Conservation (phyloP, 2,888 invertebrate genomes). For the Tetropium fuscum region DNA sequence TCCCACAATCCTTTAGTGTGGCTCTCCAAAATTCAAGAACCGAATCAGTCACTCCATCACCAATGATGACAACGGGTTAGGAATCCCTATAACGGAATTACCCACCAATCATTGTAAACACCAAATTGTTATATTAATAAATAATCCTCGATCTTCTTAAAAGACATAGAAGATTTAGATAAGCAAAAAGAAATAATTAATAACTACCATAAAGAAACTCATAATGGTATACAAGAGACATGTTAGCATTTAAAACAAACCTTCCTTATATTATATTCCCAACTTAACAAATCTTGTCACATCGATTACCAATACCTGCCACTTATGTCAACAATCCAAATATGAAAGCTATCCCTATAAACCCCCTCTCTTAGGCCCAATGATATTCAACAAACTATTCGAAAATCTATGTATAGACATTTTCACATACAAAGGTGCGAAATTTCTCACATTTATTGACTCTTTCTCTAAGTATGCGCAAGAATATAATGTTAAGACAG, state of each 20-base stretch:
- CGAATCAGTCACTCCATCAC: background rate
- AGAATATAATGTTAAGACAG: background rate
- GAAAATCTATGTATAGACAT: background rate
- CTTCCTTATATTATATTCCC: background rate
- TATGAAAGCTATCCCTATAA: background rate
- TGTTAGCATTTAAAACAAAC: slow-evolving; percentile 2
- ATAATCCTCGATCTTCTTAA: no score
- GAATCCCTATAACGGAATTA: background rate
- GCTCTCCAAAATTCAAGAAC: background rate
- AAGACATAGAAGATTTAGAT: no score
- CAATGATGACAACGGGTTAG: no score
- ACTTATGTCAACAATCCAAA: background rate
- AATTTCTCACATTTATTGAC: background rate
- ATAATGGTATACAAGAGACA: background rate
- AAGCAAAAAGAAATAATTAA: background rate
- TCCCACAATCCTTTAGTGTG: background rate
- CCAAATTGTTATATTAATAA: no score
- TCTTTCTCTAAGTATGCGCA: background rate
- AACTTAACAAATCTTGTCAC: background rate
- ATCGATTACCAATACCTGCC: background rate
- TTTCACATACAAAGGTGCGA: background rate
- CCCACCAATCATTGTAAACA: background rate
- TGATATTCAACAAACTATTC: background rate
- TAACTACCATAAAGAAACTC: background rate
- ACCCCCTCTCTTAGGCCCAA: background rate